Evolutionary conservation across 1,140 invertebrate genomes (phyloP), one percentile per base, ranked within the genome.

Genomic region (Metaphire vulgaris): DNA sequence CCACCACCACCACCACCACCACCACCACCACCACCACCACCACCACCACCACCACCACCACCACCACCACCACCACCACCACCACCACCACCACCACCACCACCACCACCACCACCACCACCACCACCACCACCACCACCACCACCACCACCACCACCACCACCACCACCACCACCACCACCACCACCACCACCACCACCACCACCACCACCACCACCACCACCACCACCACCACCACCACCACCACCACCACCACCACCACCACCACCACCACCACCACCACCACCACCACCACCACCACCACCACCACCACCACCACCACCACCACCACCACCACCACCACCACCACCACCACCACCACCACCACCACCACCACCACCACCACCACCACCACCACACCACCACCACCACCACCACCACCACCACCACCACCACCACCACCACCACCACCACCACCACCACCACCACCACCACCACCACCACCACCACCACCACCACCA

Each of bases 81-180:
- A 65, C 64, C 64, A 65, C 64, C 64, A 65, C 64, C 64, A 65
- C 64, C 64, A 65, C 64, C 64, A 65, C 64, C 64, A 65, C 64
- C 64, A 65, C 64, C 64, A 65, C 64, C 64, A 65, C 64, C 64
- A 65, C 64, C 64, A 65, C 64, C 64, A 65, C 64, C 64, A 65
- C 64, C 64, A 65, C 64, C 64, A 65, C 64, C 64, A 65, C 64
- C 64, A 65, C 64, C 64, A 65, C 64, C 64, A 65, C 64, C 64
- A 65, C 64, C 64, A 65, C 64, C 64, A 65, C 64, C 64, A 65
- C 64, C 64, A 65, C 64, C 64, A 65, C 64, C 64, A 70, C 69
- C 69, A 70, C 69, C 69, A 70, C 69, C 69, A 70, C 69, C 69
- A 70, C 69, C 29, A 70, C 69, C 29, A 65, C 64, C 64, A 65